Evolutionary conservation across 2,888 invertebrate genomes (phyloP).

Genomic region (Cryptus viduatorius): DNA sequence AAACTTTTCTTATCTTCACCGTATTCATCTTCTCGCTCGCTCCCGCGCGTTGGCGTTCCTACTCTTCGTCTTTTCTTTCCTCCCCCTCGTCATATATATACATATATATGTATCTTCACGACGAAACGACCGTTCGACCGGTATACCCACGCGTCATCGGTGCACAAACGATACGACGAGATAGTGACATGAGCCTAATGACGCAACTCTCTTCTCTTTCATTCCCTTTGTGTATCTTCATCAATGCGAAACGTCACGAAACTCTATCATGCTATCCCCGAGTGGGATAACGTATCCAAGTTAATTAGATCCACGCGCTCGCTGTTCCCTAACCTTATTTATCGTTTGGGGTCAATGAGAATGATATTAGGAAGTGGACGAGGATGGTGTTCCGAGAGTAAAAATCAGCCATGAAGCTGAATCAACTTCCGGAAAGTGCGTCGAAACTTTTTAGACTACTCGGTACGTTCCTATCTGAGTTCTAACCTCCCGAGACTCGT

Average conservation of each 20-base stretch:
- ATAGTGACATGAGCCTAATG: conserved; percentile 65
- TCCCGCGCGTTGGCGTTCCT: conserved; percentile 54
- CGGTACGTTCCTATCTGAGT: not conserved
- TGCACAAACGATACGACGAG: conserved; percentile 57
- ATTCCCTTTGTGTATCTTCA: conserved; percentile 49
- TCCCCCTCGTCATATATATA: conserved; percentile 52
- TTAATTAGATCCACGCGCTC: conserved; percentile 47
- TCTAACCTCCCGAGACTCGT: conserved; percentile 28
- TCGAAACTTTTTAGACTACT: conserved; percentile 5
- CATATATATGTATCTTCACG: conserved; percentile 3
- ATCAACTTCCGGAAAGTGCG: conserved; percentile 20
- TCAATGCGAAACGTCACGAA: conserved; percentile 55
- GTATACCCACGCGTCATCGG: conserved; percentile 63
- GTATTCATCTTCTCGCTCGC: conserved; percentile 47
- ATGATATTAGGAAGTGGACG: not conserved
- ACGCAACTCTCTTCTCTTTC: conserved; percentile 42
- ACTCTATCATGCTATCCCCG: conserved; percentile 18
- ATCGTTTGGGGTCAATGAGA: conserved; percentile 2
- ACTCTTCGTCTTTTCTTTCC: conserved; percentile 51
- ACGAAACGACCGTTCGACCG: conserved; percentile 56
- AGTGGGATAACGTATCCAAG: conserved; percentile 44
- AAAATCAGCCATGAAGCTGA: not conserved
- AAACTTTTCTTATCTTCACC: conserved; percentile 71
- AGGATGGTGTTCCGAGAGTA: not conserved
- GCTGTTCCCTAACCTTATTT: conserved; percentile 2